Evolutionary conservation across 2,888 invertebrate genomes (phyloP).

Genomic region (Ochropacha duplaris): DNA sequence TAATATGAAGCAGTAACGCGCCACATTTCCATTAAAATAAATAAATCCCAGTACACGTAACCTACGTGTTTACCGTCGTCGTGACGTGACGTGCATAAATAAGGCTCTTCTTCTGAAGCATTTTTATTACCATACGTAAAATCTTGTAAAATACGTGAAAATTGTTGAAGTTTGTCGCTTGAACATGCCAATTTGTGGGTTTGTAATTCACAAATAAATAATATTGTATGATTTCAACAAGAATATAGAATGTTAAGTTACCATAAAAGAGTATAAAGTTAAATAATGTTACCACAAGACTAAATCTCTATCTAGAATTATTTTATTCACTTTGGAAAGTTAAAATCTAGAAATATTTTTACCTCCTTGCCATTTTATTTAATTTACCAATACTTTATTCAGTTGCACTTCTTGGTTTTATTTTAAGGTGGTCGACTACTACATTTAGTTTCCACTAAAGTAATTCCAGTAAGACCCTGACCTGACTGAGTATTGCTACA

Average conservation of each 20-base stretch:
- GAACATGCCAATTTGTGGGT: not conserved
- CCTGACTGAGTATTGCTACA: not conserved
- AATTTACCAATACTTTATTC: too few relatives aligned
- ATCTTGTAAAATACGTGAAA: not conserved
- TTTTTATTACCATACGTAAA: not conserved
- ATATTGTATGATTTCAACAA: not conserved
- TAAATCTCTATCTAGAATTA: too few relatives aligned
- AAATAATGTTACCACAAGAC: too few relatives aligned
- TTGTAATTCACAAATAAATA: not conserved
- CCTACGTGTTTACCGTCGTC: slow-evolving; percentile 2
- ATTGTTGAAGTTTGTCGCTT: not conserved
- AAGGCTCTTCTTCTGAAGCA: not conserved
- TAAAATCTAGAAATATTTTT: too few relatives aligned
- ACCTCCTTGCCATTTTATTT: too few relatives aligned
- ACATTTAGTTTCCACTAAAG: not conserved
- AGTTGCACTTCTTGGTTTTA: too few relatives aligned
- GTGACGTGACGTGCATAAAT: slow-evolving; percentile 1
- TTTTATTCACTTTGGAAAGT: too few relatives aligned
- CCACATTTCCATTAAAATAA: not conserved
- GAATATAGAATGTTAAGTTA: too few relatives aligned
- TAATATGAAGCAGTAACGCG: not conserved
- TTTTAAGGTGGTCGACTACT: not conserved
- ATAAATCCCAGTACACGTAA: not conserved
- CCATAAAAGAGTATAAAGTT: too few relatives aligned
- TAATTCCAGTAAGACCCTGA: not conserved